Percentiles rank a stretch among this genome's conserved stretches.
These are phyloP conservation scores for Amazonetta brasiliensis DNA, from an alignment of 2,797 vertebrate genomes.

Conservation along the genomic window DNA sequence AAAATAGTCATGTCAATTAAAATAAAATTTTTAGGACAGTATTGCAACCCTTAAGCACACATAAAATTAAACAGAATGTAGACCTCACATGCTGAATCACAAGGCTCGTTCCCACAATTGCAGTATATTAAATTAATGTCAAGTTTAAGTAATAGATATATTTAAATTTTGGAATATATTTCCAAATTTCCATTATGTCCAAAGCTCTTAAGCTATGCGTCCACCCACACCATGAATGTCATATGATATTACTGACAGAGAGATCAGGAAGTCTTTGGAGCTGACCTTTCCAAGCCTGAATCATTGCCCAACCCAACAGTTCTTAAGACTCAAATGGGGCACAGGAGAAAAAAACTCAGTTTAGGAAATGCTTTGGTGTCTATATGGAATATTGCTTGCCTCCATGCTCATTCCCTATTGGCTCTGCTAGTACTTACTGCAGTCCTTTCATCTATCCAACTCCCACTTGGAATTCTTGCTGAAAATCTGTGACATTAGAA, in stretches of 20 bases:
- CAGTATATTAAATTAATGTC: background rate
- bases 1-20: conserved; percentile 65
- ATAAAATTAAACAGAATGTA: conserved; percentile 10
- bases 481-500: conserved; percentile 28
- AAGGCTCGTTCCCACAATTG: background rate
- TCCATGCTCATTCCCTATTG: background rate
- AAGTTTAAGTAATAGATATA: conserved; percentile 32
- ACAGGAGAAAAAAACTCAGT: background rate
- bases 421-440: background rate
- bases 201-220: background rate
- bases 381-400: background rate
- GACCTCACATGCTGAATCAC: conserved; percentile 9
- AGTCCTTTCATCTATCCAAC: background rate
- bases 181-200: background rate
- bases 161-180: conserved; percentile 29
- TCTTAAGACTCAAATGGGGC: background rate
- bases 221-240: background rate
- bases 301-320: background rate
- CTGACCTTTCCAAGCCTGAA: background rate
- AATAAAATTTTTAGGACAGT: conserved; percentile 43
- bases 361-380: background rate
- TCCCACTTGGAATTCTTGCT: background rate
- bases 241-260: background rate
- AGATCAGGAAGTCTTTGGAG: background rate
- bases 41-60: background rate